phyloP scores from a whole-genome alignment of 2,888 invertebrate genomes.

The Drosophila siamana region DNA sequence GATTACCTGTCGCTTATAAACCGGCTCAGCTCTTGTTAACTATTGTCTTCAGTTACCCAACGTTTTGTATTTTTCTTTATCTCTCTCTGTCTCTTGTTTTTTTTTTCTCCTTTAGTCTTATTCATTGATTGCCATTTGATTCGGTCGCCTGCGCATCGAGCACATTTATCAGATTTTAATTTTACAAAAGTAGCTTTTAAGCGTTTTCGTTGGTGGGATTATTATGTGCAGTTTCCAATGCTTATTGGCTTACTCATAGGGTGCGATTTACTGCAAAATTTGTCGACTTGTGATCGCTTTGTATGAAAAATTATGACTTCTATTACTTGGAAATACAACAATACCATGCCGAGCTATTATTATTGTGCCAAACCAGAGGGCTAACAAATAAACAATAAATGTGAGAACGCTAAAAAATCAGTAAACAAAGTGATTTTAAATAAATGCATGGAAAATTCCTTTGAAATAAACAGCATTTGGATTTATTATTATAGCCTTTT shows the following conservation, averaged over 20 bases:
- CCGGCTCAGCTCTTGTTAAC: conserved; percentile 53
- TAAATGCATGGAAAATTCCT: not conserved
- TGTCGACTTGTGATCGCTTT: not conserved
- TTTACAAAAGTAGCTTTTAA: conserved; percentile 20
- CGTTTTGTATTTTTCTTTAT: conserved; percentile 9
- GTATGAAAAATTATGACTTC: not conserved
- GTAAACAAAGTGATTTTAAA: not conserved
- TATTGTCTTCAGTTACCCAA: conserved; percentile 44
- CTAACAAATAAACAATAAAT: not conserved
- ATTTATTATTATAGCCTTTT: not conserved
- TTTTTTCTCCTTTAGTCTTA: not conserved
- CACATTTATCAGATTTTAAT: conserved; percentile 32
- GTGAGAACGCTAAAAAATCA: not conserved
- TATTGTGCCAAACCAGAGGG: not conserved
- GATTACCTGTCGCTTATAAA: conserved; percentile 52
- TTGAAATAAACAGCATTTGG: not conserved
- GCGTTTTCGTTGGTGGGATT: conserved; percentile 10
- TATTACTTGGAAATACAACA: not conserved
- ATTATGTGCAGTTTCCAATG: not conserved
- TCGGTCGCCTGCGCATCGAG: conserved; percentile 11
- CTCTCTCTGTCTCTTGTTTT: not conserved
- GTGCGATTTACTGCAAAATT: not conserved
- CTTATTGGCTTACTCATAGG: not conserved
- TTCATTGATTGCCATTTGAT: conserved; percentile 29
- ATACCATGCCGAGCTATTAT: not conserved